Evolutionary conservation across 53 echinoderm and acorn worm genomes (phyloP).

Genomic region (Mesocentrotus franciscanus): DNA sequence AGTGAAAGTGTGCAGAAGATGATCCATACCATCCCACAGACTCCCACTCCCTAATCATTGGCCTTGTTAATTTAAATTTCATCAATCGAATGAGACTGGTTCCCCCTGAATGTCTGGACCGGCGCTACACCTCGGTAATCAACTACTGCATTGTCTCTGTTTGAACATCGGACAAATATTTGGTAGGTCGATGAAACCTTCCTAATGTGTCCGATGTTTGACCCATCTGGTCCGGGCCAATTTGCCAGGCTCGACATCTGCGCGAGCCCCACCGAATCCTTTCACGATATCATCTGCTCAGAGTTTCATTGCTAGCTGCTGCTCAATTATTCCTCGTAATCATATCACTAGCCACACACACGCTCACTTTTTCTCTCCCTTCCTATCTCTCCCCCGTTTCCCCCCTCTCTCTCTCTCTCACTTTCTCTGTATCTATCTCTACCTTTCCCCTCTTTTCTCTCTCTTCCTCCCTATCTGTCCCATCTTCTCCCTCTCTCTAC

Average conservation of each 20-base stretch:
- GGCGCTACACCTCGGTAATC: background rate
- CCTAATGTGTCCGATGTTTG: constrained; percentile 8
- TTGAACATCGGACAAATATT: constrained; percentile 8
- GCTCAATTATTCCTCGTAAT: constrained; percentile 10
- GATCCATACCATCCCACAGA: too few species aligned
- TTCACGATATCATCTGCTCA: constrained; percentile 2
- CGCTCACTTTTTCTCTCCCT: background rate
- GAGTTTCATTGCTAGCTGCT: constrained; percentile 15
- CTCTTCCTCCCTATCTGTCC: too few species aligned
- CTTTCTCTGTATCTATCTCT: background rate
- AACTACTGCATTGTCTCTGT: background rate
- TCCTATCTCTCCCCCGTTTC: background rate
- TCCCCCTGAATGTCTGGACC: too few species aligned
- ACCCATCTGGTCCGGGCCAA: background rate
- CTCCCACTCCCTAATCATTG: too few species aligned
- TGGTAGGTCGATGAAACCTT: constrained; percentile 8
- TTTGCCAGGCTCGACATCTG: constrained; percentile 27
- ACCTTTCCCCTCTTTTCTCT: too few species aligned
- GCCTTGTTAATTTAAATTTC: too few species aligned
- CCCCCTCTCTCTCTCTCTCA: background rate
- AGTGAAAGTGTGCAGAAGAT: too few species aligned
- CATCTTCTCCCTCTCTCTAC: too few species aligned
- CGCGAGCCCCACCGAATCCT: background rate
- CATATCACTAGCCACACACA: constrained; percentile 20
- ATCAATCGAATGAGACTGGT: too few species aligned